These are phyloP conservation scores for Cassiopea andromeda DNA, from an alignment of 30 jellyfish, hydroid and myxozoan species.

Conservation along the genomic window DNA sequence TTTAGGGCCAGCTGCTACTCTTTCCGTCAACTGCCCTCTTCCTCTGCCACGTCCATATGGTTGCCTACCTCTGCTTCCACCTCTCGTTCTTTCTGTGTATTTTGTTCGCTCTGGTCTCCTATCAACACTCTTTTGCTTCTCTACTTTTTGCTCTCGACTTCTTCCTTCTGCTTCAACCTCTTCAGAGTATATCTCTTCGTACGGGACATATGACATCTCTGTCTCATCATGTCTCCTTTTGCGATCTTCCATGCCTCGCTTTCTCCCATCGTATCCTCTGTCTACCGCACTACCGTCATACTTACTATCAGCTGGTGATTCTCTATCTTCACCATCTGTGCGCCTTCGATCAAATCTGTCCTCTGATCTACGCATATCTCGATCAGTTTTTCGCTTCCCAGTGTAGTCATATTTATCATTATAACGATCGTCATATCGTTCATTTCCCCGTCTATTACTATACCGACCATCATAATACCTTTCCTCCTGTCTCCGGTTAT, in stretches of 20 bases:
- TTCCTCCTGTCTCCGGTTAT: slow-evolving; percentile 33
- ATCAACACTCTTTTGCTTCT: slow-evolving; percentile 33
- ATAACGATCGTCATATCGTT: slow-evolving; percentile 41
- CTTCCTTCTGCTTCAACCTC: slow-evolving; percentile 63
- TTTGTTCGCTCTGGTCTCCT: slow-evolving; percentile 34
- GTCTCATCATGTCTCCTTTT: slow-evolving; percentile 67
- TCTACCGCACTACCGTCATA: neutral
- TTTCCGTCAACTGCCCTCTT: slow-evolving; percentile 15
- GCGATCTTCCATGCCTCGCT: slow-evolving; percentile 49
- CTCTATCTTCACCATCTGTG: slow-evolving; percentile 35
- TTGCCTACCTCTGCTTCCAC: slow-evolving; percentile 36
- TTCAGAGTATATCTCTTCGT: slow-evolving; percentile 30
- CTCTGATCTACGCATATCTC: slow-evolving; percentile 49
- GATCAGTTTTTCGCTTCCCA: slow-evolving; percentile 4
- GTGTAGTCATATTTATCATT: slow-evolving; percentile 19
- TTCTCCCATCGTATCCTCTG: slow-evolving; percentile 29
- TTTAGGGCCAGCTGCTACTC: slow-evolving; percentile 3
- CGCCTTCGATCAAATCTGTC: neutral
- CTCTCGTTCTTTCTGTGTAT: slow-evolving; percentile 49
- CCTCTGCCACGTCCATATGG: slow-evolving; percentile 60
- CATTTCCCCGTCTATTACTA: slow-evolving; percentile 12
- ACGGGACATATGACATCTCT: slow-evolving; percentile 15
- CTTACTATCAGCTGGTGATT: neutral
- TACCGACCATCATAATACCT: slow-evolving; percentile 17
- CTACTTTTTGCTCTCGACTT: slow-evolving; percentile 23